Evolutionary conservation across 2,888 invertebrate species (phyloP).

Genomic region (Liopterus haemorrhoidalis): DNA sequence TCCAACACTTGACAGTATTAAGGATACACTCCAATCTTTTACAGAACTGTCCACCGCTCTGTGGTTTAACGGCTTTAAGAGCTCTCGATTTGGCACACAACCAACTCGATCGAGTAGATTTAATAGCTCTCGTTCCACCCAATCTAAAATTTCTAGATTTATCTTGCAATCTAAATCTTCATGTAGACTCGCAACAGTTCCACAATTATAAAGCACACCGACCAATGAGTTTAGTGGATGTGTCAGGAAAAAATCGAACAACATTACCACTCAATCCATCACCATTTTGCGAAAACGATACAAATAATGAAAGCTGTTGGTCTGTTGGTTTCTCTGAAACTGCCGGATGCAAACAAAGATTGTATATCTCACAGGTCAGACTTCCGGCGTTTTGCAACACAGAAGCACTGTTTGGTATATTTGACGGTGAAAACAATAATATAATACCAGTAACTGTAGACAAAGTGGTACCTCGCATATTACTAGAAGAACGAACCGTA

Average conservation of each 20-base stretch:
- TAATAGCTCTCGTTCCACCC: slow-evolving; percentile 69
- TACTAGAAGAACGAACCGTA: slow-evolving; percentile 73
- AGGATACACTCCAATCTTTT: slow-evolving; percentile 78
- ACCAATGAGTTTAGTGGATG: slow-evolving; percentile 77
- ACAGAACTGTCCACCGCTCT: slow-evolving; percentile 67
- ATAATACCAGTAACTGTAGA: slow-evolving; percentile 65
- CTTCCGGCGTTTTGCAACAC: slow-evolving; percentile 72
- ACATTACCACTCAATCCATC: slow-evolving; percentile 56
- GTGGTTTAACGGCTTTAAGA: slow-evolving; percentile 66
- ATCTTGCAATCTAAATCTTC: slow-evolving; percentile 74
- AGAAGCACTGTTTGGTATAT: slow-evolving; percentile 77
- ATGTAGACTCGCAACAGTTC: slow-evolving; percentile 77
- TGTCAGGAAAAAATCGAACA: slow-evolving; percentile 70
- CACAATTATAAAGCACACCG: slow-evolving; percentile 72
- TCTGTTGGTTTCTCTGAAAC: slow-evolving; percentile 80
- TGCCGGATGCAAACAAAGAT: slow-evolving; percentile 63
- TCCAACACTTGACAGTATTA: slow-evolving; percentile 66
- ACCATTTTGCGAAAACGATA: slow-evolving; percentile 51
- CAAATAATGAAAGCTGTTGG: slow-evolving; percentile 65
- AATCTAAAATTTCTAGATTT: slow-evolving; percentile 79
- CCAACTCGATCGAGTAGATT: slow-evolving; percentile 72
- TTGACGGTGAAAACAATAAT: slow-evolving; percentile 70
- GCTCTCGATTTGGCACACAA: slow-evolving; percentile 82
- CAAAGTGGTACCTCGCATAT: slow-evolving; percentile 69
- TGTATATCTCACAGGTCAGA: slow-evolving; percentile 73